phyloP scores from a whole-genome alignment of 1,140 invertebrate genomes.

The Ceratina calcarata region DNA sequence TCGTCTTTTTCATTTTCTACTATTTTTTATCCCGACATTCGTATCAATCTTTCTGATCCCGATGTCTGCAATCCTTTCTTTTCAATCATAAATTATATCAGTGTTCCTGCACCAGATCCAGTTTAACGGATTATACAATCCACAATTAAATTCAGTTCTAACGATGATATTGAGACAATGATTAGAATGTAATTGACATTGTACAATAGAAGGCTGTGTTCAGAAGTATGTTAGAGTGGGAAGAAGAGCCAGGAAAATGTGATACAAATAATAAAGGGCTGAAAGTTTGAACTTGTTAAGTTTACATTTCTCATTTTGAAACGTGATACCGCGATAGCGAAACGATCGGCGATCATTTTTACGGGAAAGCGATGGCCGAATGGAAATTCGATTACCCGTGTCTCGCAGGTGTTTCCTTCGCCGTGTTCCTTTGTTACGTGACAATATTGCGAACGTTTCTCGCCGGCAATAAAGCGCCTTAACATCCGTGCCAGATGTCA shows the following conservation, averaged over 20 bases:
- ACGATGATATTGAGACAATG: too few relatives aligned
- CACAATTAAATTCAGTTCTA: too few relatives aligned
- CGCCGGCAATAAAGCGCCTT: slow-evolving; percentile 64
- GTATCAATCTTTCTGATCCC: too few relatives aligned
- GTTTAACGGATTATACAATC: too few relatives aligned
- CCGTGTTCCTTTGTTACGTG: slow-evolving; percentile 63
- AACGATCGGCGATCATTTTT: slow-evolving; percentile 1
- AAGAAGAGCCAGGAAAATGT: too few relatives aligned
- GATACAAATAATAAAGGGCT: too few relatives aligned
- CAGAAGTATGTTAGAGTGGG: too few relatives aligned
- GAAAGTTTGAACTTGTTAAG: background rate
- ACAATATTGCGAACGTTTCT: slow-evolving; percentile 64
- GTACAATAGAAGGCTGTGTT: too few relatives aligned
- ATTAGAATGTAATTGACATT: too few relatives aligned
- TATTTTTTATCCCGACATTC: slow-evolving; percentile 15
- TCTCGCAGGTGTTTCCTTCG: slow-evolving; percentile 38
- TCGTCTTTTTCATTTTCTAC: slow-evolving; percentile 26
- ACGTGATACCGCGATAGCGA: background rate
- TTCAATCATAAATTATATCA: too few relatives aligned
- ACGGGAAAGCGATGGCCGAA: slow-evolving; percentile 3
- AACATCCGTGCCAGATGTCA: slow-evolving; percentile 69
- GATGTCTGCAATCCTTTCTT: too few relatives aligned
- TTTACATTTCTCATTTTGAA: background rate
- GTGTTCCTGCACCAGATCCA: too few relatives aligned
- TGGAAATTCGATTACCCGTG: slow-evolving; percentile 41